phyloP scores from a whole-genome alignment of 2,888 invertebrate genomes.

The Lithophane semibrunnea region DNA sequence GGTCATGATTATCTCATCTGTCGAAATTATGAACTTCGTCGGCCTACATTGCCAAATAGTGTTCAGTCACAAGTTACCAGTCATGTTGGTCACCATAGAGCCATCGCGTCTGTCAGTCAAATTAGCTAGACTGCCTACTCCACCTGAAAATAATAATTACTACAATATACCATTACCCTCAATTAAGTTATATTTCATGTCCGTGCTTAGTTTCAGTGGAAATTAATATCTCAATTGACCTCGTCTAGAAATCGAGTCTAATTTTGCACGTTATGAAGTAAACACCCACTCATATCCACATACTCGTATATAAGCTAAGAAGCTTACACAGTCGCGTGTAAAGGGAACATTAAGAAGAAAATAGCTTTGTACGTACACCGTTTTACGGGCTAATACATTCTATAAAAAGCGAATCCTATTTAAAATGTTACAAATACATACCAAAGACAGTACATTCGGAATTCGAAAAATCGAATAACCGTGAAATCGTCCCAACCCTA shows the following conservation, averaged over 20 bases:
- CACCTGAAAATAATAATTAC: neutral
- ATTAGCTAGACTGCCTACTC: neutral
- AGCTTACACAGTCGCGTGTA: constrained; percentile 37
- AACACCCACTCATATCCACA: constrained; percentile 17
- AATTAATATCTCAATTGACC: constrained; percentile 40
- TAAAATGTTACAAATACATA: constrained; percentile 24
- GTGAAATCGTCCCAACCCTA: constrained; percentile 11
- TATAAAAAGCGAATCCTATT: constrained; percentile 6
- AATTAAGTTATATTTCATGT: constrained; percentile 24
- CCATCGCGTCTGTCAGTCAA: neutral
- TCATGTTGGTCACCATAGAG: neutral
- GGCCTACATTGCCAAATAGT: neutral
- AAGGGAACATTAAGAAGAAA: constrained; percentile 22
- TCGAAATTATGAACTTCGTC: neutral
- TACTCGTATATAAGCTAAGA: constrained; percentile 20
- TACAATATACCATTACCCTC: neutral
- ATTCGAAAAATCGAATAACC: constrained; percentile 19
- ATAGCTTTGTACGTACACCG: constrained; percentile 14
- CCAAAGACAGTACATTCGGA: neutral
- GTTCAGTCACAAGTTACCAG: too few species aligned
- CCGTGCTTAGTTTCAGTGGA: constrained; percentile 19
- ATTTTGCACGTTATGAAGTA: constrained; percentile 26
- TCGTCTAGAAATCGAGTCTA: constrained; percentile 31
- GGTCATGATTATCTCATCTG: neutral
- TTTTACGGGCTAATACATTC: constrained; percentile 2